Evolutionary conservation across 2,888 invertebrate genomes (phyloP), one percentile per base, ranked within the genome.

Genomic region (Sarcophaga variegata): DNA sequence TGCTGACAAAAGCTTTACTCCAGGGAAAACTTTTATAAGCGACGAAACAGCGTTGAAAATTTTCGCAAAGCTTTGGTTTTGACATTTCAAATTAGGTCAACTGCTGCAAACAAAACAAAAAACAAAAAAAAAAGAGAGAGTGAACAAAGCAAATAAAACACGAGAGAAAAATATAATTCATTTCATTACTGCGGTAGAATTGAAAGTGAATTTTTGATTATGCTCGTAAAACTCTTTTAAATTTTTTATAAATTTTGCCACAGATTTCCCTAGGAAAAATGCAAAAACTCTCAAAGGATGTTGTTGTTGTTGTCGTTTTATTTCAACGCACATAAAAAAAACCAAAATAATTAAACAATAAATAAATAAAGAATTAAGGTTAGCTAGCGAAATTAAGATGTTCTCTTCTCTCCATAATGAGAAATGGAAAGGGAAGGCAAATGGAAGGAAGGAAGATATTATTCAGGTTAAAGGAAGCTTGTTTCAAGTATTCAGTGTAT

Each of bases 41-140:
- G 63, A 37, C 54, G 63, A 54, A 72, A 59, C 27, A 75, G 25
- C 37, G 45, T 60, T 17, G 59, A 72, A 78, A 67, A 79, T 60
- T 22, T 63, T 27, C n/a, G 62, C 60, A 75, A 54, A 70, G 69
- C 71, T 81, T 86, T 86, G 81, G 70, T 83, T 83, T 81, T 86
- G 86, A 86, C 86, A 86, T 75, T 78, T 83, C 64, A 79, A 83
- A 79, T 79, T 75, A 59, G 83, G 83, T 70, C 75, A 84, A 60
- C 45, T 75, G 64, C 63, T 69, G 49, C 59, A 71, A 37, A 80
- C 11, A 64, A 47, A 22, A 22, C 22, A 22, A 22, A 22, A 22
- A 54, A 54, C 0, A n/a, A 11, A 49, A 12, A 49, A n/a, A 5
- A 67, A 20, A 20, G n/a, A 49, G 17, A 54, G 54, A 54, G 54